Percentiles rank a stretch among this genome's conserved stretches.
Conservation (phyloP, 2,113 vertebrate species). For the Asarcornis scutulata region DNA sequence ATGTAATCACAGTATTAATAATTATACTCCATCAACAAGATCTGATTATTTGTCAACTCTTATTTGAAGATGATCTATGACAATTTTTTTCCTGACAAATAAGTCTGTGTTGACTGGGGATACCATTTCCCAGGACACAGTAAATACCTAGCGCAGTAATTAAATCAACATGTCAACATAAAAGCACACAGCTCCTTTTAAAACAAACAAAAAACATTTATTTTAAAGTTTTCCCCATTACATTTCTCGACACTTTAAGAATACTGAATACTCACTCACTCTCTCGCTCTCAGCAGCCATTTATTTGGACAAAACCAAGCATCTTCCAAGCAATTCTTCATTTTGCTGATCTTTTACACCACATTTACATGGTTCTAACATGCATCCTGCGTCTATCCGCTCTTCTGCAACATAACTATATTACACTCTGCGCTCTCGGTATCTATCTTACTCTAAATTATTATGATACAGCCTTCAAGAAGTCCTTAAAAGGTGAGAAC, state of each 20-base stretch:
- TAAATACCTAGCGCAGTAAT: neutral
- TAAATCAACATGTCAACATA: neutral
- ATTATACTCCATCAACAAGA: neutral
- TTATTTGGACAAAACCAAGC: neutral
- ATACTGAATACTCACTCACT: neutral
- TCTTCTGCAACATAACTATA: neutral
- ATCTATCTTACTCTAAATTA: conserved; percentile 19
- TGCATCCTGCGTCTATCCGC: neutral
- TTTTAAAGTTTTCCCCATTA: neutral
- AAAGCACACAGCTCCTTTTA: neutral
- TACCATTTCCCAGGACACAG: neutral
- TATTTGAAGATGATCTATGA: neutral
- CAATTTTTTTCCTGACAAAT: neutral
- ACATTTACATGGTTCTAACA: neutral
- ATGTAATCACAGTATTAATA: neutral
- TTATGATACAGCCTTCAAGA: neutral
- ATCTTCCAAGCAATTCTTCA: neutral
- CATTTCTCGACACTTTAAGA: neutral
- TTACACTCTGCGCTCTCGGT: neutral
- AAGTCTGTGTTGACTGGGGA: neutral
- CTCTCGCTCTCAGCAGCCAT: neutral
- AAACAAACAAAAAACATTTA: neutral
- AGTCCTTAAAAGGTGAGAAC: neutral
- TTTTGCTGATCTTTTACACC: neutral
- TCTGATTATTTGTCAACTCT: neutral